These are phyloP conservation scores for Entomobrya multifasciata DNA, from an alignment of 2,888 invertebrate species.

Conservation along the genomic window DNA sequence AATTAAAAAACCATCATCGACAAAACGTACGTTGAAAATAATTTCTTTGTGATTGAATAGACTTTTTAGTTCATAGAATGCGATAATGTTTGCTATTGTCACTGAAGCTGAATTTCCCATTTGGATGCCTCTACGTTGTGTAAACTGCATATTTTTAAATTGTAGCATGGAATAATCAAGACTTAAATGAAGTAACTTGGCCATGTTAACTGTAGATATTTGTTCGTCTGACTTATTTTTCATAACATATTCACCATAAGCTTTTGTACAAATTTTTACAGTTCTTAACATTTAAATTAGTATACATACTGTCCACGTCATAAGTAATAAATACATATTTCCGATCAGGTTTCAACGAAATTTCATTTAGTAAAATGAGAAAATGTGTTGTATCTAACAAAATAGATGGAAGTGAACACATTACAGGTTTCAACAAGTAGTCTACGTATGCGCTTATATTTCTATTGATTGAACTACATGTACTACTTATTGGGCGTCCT, in stretches of 20 bases:
- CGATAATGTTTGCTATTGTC: slow-evolving; percentile 3
- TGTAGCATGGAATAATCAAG: background rate
- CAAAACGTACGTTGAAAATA: slow-evolving; percentile 21
- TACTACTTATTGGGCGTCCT: slow-evolving; percentile 2
- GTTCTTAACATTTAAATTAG: background rate
- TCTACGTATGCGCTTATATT: slow-evolving; percentile 2
- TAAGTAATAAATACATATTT: background rate
- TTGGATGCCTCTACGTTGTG: background rate
- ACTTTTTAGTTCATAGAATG: slow-evolving; percentile 12
- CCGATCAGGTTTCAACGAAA: background rate
- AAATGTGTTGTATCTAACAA: slow-evolving; percentile 17
- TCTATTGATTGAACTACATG: slow-evolving; percentile 5
- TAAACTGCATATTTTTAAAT: background rate
- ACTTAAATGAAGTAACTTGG: background rate
- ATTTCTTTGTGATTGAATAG: slow-evolving; percentile 25
- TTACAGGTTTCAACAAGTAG: background rate
- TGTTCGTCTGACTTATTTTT: background rate
- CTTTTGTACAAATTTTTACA: background rate
- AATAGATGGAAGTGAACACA: background rate
- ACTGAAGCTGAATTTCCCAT: no score
- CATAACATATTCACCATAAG: background rate
- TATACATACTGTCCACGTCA: slow-evolving; percentile 16
- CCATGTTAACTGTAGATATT: no score
- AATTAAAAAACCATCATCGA: slow-evolving; percentile 43
- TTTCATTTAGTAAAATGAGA: background rate